A percentile compares a stretch with the other conserved stretches of the same genome.
phyloP scores from a whole-genome alignment of 2,888 invertebrate species.

The Leucania comma region DNA sequence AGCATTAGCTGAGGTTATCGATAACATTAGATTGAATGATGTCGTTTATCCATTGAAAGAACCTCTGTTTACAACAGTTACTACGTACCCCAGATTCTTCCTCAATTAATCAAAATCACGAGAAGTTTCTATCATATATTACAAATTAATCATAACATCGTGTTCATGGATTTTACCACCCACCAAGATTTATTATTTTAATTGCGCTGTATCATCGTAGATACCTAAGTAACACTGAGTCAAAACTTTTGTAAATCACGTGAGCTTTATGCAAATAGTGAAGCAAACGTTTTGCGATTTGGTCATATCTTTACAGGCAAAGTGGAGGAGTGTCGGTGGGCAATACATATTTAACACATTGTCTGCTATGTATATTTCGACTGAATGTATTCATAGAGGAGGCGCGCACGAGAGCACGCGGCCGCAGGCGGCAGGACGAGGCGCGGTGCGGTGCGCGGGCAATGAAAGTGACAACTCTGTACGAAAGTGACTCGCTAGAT shows the following conservation, averaged over 20 bases:
- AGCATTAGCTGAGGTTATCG: slow-evolving; percentile 72
- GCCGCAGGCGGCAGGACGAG: slow-evolving; percentile 71
- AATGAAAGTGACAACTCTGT: slow-evolving; percentile 87
- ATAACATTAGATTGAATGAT: slow-evolving; percentile 64
- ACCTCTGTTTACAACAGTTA: slow-evolving; percentile 24
- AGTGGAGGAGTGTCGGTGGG: slow-evolving; percentile 18
- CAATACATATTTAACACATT: slow-evolving; percentile 35
- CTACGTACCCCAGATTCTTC: slow-evolving; percentile 21
- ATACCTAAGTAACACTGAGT: slow-evolving; percentile 25
- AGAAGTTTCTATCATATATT: slow-evolving; percentile 15
- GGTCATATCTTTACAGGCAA: slow-evolving; percentile 7
- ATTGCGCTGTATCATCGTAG: slow-evolving; percentile 19
- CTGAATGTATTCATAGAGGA: slow-evolving; percentile 35
- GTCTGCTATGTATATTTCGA: slow-evolving; percentile 11
- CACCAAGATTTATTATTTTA: slow-evolving; percentile 42
- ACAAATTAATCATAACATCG: slow-evolving; percentile 42
- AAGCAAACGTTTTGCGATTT: slow-evolving; percentile 22
- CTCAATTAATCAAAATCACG: slow-evolving; percentile 40
- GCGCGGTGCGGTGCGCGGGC: slow-evolving; percentile 69
- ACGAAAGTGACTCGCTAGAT: slow-evolving; percentile 87
- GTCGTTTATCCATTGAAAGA: slow-evolving; percentile 41
- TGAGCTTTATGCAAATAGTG: slow-evolving; percentile 17
- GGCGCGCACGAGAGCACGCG: slow-evolving; percentile 9
- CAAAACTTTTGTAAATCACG: slow-evolving; percentile 8
- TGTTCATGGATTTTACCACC: slow-evolving; percentile 38